Percentiles rank a stretch among this genome's conserved stretches.
Evolutionary conservation across 2,888 invertebrate genomes (phyloP).

Genomic region (Epinotia ramella): DNA sequence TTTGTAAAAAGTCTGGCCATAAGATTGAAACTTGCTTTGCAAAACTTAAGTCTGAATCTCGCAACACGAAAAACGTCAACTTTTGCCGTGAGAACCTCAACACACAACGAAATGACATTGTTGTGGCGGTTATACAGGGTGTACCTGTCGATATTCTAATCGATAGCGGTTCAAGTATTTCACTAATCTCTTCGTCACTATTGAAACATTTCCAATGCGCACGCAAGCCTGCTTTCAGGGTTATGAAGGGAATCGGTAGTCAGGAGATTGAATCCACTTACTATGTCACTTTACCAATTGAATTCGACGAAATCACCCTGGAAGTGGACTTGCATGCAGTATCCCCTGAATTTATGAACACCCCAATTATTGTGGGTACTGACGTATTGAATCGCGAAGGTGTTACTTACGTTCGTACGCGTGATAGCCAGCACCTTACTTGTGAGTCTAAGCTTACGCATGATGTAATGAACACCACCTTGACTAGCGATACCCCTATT

Average conservation of each 20-base stretch:
- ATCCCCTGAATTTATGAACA: slow-evolving; percentile 42
- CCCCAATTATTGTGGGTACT: slow-evolving; percentile 50
- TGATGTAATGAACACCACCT: neutral
- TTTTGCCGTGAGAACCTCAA: slow-evolving; percentile 25
- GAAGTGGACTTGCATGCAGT: slow-evolving; percentile 51
- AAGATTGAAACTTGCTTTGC: slow-evolving; percentile 48
- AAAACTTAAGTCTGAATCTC: slow-evolving; percentile 42
- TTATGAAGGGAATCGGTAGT: slow-evolving; percentile 47
- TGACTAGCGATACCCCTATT: neutral
- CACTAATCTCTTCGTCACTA: slow-evolving; percentile 26
- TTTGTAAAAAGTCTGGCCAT: slow-evolving; percentile 45
- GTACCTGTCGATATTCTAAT: slow-evolving; percentile 46
- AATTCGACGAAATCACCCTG: slow-evolving; percentile 47
- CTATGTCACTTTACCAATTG: slow-evolving; percentile 46
- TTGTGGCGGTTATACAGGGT: slow-evolving; percentile 17
- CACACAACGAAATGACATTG: neutral
- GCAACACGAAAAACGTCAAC: slow-evolving; percentile 42
- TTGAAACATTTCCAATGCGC: slow-evolving; percentile 47
- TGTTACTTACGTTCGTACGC: neutral
- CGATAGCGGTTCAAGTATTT: slow-evolving; percentile 41
- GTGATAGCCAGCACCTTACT: neutral
- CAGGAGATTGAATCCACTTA: slow-evolving; percentile 41
- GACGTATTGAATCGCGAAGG: slow-evolving; percentile 47
- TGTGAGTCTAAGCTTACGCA: neutral
- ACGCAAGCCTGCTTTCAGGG: slow-evolving; percentile 40